Evolutionary conservation across 2,797 vertebrate genomes (phyloP).

Genomic region (Mus minutoides): DNA sequence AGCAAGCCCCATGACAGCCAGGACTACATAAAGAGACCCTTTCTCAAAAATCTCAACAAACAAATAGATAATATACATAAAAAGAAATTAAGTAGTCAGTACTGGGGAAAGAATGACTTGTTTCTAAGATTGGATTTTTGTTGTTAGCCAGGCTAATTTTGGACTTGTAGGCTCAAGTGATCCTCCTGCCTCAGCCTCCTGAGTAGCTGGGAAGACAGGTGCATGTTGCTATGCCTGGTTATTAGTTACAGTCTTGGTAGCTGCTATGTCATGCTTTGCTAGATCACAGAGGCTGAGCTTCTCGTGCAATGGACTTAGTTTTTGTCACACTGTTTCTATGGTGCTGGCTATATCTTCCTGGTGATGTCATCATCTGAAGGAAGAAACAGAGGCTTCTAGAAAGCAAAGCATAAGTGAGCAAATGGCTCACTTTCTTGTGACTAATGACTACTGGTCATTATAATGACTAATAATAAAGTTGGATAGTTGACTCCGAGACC

Average conservation of each 20-base stretch:
- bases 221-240: background rate
- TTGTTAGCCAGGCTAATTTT: background rate
- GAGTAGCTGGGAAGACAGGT: background rate
- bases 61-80: background rate
- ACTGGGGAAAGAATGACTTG: background rate
- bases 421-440: background rate
- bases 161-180: too few relatives aligned
- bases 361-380: background rate
- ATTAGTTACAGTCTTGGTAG: background rate
- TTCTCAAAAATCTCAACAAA: background rate
- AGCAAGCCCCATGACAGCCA: background rate
- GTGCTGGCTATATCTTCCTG: background rate
- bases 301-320: background rate
- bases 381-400: background rate
- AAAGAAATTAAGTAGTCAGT: slow-evolving; percentile 35
- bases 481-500: background rate
- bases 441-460: background rate
- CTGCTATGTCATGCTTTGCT: background rate
- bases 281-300: background rate
- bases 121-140: background rate
- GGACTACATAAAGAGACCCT: background rate
- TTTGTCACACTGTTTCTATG: background rate
- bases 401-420: background rate
- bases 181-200: background rate
- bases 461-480: background rate